Base-by-base conservation (phyloP, 2,113 vertebrate genomes). In the Anguilla japonica region DNA sequence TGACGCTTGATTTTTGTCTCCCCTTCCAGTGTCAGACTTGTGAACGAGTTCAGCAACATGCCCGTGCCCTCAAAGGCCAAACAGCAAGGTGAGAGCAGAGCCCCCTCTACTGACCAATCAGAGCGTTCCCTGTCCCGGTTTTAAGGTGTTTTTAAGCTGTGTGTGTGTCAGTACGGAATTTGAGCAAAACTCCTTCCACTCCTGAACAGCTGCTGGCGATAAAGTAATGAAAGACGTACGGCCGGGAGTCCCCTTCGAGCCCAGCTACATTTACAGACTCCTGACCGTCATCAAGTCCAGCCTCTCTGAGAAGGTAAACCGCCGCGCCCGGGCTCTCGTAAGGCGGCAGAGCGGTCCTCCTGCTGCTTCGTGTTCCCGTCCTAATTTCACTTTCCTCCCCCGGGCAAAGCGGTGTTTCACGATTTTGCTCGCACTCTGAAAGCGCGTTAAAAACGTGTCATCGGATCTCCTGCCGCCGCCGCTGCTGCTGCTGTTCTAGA, bases 1-100 rank as follows among this genome's bases (percentile, higher is more conserved):
- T 75, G 29, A 34, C 20, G 7, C 71, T 34, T 14, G 63, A 5
- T 57, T 2, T 18, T 18, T 14, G n/a, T 46, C 15, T 81, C 7
- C 1, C 86, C 56, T 50, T 93, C 18, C 93, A 99, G 99, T 91
- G 97, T 99, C 87, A 96, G 96, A 88, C 96, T 99, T 88, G 98
- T 99, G 95, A 99, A 99, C 84, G 99, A 99, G 90, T 99, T 99
- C 94, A 98, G 96, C 92, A 99, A 98, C 87, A 99, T 99, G 99
- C 99, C 98, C 82, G 96, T 98, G 90, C 97, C 98, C 89, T 97
- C 97, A 79, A 99, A 98, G 91, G 94, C 97, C 89, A 98, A 99
- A 92, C 98, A 93, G 87, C 95, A 98, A 97, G 98, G 98, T 99
- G 92, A 94, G 95, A 89, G n/a, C n/a, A n/a, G 34, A 34, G 34